Evolutionary conservation across 2,888 invertebrate species (phyloP).

Genomic region (Himalopsyche kuldschensis): DNA sequence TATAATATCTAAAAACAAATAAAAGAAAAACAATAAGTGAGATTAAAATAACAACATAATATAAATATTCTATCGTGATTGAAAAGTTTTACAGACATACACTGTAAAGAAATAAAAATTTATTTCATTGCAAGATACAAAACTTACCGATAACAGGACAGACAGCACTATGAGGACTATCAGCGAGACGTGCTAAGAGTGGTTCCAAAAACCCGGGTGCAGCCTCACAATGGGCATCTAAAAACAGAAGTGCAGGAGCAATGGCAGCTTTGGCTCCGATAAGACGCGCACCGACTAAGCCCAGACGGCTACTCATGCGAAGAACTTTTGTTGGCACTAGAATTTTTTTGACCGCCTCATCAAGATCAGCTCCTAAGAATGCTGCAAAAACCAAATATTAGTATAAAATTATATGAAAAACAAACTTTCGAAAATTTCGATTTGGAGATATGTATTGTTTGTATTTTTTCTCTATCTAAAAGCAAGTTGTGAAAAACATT

Average conservation of each 20-base stretch:
- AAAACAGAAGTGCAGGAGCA: slow-evolving; percentile 85
- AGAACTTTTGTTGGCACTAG: slow-evolving; percentile 73
- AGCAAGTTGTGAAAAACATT: no score
- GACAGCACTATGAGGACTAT: slow-evolving; percentile 57
- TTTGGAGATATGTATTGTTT: neutral
- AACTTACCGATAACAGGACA: slow-evolving; percentile 38
- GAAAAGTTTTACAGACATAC: no score
- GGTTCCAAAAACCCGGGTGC: slow-evolving; percentile 70
- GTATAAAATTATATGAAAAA: no score
- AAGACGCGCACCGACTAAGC: slow-evolving; percentile 86
- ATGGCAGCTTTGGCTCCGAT: slow-evolving; percentile 81
- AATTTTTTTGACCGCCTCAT: slow-evolving; percentile 69
- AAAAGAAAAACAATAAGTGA: neutral
- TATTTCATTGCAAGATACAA: neutral
- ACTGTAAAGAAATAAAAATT: no score
- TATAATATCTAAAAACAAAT: slow-evolving; percentile 71
- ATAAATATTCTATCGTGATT: neutral
- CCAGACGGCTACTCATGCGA: slow-evolving; percentile 78
- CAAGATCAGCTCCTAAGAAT: slow-evolving; percentile 68
- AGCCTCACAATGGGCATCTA: slow-evolving; percentile 94
- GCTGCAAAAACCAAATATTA: slow-evolving; percentile 53
- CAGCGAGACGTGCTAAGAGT: slow-evolving; percentile 57
- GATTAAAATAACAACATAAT: neutral
- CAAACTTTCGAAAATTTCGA: no score
- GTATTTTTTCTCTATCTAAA: neutral